Conservation (phyloP, 2,888 invertebrate species). For the Lampropteryx suffumata region DNA sequence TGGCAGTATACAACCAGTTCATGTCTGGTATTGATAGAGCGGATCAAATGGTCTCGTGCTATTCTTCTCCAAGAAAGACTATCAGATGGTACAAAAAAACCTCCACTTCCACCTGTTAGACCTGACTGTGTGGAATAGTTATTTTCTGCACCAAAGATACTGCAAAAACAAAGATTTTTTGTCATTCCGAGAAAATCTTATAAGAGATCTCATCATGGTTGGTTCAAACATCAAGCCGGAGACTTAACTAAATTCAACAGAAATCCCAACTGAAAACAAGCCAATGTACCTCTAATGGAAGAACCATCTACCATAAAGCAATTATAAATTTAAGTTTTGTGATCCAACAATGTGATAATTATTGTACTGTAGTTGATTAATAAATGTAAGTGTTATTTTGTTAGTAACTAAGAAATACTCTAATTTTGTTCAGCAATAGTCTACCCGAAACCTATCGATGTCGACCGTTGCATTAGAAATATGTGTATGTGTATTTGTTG, state of each 20-base stretch:
- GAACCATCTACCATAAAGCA: background rate
- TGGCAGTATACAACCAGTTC: conserved; percentile 9
- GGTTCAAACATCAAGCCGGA: conserved; percentile 4
- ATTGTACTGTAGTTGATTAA: background rate
- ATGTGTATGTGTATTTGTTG: too few relatives aligned
- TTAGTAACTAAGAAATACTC: conserved; percentile 1
- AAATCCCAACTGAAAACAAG: conserved; percentile 1
- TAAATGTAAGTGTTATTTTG: conserved; percentile 4
- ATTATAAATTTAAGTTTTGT: conserved; percentile 3
- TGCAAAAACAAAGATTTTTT: conserved; percentile 3
- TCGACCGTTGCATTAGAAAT: too few relatives aligned
- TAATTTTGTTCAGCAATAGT: too few relatives aligned
- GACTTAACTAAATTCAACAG: background rate
- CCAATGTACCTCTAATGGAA: too few relatives aligned
- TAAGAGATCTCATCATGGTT: conserved; percentile 3
- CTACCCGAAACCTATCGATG: too few relatives aligned
- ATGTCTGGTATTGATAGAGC: conserved; percentile 12
- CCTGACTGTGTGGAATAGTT: conserved; percentile 7
- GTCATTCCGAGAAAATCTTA: conserved; percentile 4
- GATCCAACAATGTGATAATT: background rate
- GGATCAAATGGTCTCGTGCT: conserved; percentile 16
- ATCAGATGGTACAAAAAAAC: conserved; percentile 13
- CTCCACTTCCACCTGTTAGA: conserved; percentile 7
- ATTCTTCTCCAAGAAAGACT: conserved; percentile 15
- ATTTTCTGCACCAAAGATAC: conserved; percentile 3